Percentiles rank a stretch among this genome's conserved stretches.
Evolutionary conservation across 2,797 vertebrate genomes (phyloP).

Genomic region (Sebastes glaucus): DNA sequence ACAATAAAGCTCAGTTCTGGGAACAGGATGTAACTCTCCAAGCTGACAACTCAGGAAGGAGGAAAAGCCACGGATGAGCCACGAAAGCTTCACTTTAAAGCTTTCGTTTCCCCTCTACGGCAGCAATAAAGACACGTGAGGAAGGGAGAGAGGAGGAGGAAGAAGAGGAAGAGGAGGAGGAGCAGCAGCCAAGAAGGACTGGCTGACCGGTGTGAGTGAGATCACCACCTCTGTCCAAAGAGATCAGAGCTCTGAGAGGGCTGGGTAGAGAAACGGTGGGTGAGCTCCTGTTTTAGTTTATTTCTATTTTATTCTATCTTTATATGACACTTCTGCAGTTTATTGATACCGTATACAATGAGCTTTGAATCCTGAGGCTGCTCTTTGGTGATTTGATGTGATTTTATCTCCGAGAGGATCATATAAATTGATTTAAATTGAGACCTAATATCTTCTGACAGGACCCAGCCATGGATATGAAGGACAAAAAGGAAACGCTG

Average conservation of each 20-base stretch:
- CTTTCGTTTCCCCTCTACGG: not conserved
- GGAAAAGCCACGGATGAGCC: too few species aligned
- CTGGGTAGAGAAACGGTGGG: not conserved
- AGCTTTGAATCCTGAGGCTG: not conserved
- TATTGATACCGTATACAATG: not conserved
- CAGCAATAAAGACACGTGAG: not conserved
- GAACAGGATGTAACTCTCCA: too few species aligned
- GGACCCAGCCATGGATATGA: conserved; percentile 45
- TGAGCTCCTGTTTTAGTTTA: not conserved
- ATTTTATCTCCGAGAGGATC: not conserved
- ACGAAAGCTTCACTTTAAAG: too few species aligned
- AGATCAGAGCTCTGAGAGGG: not conserved
- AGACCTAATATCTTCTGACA: not conserved
- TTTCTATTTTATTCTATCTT: not conserved
- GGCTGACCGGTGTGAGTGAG: not conserved
- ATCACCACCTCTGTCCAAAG: not conserved
- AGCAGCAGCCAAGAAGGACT: not conserved
- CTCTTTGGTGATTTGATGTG: not conserved
- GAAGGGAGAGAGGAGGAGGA: too few species aligned
- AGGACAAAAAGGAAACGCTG: conserved; percentile 10
- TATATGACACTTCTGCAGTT: not conserved
- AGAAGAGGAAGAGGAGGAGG: not conserved
- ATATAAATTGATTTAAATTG: not conserved
- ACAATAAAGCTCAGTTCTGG: too few species aligned
- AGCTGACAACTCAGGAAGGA: too few species aligned